phyloP scores from a whole-genome alignment of 1,140 invertebrate species.

The Tigriopus japonicus region DNA sequence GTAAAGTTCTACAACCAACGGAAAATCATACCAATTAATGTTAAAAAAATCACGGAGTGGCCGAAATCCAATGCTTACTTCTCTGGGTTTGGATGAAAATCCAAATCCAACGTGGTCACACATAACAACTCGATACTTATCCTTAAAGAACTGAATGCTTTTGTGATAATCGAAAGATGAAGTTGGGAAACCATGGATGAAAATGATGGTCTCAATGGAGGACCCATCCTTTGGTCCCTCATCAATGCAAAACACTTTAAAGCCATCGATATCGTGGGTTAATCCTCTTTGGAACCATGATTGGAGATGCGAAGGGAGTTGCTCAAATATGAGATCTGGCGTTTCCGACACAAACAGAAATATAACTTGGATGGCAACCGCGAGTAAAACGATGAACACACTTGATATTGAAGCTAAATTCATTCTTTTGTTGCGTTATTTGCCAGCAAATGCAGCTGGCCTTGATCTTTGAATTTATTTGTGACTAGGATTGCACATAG shows the following conservation, averaged over 20 bases:
- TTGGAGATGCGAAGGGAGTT: background rate
- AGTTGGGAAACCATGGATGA: background rate
- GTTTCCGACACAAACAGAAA: no score
- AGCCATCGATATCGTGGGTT: background rate
- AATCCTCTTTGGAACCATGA: background rate
- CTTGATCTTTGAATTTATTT: no score
- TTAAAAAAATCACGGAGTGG: no score
- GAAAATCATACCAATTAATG: no score
- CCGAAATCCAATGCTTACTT: no score
- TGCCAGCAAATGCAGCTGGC: no score
- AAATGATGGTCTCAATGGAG: background rate
- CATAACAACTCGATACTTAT: background rate
- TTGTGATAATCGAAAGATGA: conserved; percentile 1
- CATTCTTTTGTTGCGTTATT: no score
- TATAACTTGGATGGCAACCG: no score
- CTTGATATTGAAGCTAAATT: no score
- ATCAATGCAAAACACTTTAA: background rate
- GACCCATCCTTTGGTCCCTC: background rate
- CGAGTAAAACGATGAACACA: no score
- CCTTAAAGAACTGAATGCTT: background rate
- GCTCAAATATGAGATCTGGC: background rate
- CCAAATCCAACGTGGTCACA: conserved; percentile 1
- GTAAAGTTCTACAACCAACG: background rate
- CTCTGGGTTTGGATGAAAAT: background rate
- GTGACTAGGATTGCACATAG: no score